phyloP scores from a whole-genome alignment of 1,140 invertebrate genomes.

The Papilio glaucus region DNA sequence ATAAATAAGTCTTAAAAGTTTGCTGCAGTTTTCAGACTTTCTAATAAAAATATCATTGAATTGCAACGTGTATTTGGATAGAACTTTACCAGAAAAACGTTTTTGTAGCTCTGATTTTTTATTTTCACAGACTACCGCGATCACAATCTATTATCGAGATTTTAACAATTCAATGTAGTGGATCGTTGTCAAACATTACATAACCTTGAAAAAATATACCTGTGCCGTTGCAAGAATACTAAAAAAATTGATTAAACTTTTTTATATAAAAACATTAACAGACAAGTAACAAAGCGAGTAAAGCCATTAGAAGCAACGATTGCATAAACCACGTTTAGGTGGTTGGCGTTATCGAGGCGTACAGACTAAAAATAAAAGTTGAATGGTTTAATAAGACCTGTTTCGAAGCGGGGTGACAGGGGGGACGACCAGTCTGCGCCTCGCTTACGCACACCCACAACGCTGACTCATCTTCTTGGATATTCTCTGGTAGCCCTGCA shows the following conservation, averaged over 20 bases:
- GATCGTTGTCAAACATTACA: constrained; percentile 3
- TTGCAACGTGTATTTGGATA: neutral
- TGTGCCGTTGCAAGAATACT: neutral
- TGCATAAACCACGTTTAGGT: constrained; percentile 38
- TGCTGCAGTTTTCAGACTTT: too few species aligned
- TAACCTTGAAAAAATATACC: constrained; percentile 11
- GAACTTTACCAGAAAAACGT: neutral
- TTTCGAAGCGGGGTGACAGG: neutral
- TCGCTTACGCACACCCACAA: constrained; percentile 35
- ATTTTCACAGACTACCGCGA: neutral
- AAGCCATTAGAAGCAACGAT: constrained; percentile 40
- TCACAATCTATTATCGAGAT: neutral
- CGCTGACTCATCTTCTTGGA: constrained; percentile 38
- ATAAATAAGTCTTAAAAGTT: too few species aligned
- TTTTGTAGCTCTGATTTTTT: constrained; percentile 12
- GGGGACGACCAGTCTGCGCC: constrained; percentile 43
- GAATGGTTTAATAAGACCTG: constrained; percentile 50
- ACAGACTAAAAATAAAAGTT: constrained; percentile 61
- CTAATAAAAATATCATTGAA: constrained; percentile 3
- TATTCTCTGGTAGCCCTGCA: constrained; percentile 22
- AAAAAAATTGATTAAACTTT: constrained; percentile 11
- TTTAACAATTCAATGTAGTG: constrained; percentile 7
- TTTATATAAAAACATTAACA: neutral
- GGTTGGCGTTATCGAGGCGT: constrained; percentile 40
- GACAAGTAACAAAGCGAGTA: neutral